These are phyloP conservation scores for Beaufortia kweichowensis DNA, from an alignment of 2,113 vertebrate species.

Conservation along the genomic window DNA sequence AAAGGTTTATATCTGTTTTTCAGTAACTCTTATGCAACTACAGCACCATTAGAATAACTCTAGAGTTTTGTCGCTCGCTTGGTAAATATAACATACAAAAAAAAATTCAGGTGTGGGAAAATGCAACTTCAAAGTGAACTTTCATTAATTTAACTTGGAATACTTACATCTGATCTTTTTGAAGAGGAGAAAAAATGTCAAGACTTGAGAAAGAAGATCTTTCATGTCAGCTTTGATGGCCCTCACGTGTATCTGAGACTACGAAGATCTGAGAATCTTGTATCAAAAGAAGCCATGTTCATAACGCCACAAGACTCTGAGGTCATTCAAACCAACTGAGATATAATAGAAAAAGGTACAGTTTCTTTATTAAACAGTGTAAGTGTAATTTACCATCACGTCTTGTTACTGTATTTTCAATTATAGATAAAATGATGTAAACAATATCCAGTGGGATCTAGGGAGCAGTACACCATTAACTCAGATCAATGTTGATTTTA, in stretches of 20 bases:
- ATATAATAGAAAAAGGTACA: background rate
- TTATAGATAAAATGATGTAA: background rate
- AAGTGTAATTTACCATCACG: background rate
- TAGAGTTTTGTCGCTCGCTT: background rate
- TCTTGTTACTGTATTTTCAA: background rate
- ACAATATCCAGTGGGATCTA: background rate
- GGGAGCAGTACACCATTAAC: background rate
- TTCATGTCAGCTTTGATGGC: constrained; percentile 37
- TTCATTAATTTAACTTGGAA: constrained; percentile 6
- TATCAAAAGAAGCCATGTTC: constrained; percentile 23
- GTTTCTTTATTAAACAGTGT: background rate
- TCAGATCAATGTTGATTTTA: constrained; percentile 6
- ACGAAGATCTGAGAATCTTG: constrained; percentile 31
- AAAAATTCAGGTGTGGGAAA: background rate
- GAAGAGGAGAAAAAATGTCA: constrained; percentile 27
- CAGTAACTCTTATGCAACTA: too few species aligned
- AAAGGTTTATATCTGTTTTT: too few species aligned
- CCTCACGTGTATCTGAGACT: constrained; percentile 26
- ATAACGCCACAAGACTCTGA: constrained; percentile 3
- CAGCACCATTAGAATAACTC: too few species aligned
- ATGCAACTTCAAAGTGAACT: background rate
- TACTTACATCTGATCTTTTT: constrained; percentile 2
- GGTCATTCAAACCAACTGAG: constrained; percentile 22
- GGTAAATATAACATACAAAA: background rate
- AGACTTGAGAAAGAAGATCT: constrained; percentile 25